Evolutionary conservation across 2,797 vertebrate species (phyloP).

Genomic region (Sternotherus odoratus): DNA sequence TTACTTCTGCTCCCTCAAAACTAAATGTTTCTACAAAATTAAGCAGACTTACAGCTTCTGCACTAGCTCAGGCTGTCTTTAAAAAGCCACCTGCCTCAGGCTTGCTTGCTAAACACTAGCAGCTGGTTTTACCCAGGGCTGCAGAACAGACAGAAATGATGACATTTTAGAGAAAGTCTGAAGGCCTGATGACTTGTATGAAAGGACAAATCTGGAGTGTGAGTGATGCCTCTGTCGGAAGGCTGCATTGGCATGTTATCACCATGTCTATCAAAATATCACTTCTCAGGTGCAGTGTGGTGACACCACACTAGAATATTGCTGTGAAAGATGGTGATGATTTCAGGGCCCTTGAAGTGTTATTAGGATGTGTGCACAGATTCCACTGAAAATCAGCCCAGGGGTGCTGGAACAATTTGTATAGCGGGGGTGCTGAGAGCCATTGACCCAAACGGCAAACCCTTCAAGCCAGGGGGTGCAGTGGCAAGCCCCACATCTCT

Average conservation of each 20-base stretch:
- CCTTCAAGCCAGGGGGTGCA: background rate
- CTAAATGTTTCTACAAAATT: background rate
- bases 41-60: background rate
- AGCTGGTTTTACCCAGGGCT: background rate
- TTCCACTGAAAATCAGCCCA: no score
- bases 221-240: accelerated
- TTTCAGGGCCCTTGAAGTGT: background rate
- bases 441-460: no score
- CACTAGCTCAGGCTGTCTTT: no score
- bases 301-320: background rate
- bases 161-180: background rate
- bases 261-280: background rate
- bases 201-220: background rate
- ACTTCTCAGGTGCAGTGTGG: background rate
- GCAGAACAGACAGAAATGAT: accelerated
- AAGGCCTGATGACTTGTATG: background rate
- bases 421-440: no score
- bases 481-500: no score
- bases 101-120: background rate
- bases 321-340: background rate
- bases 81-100: no score
- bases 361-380: background rate
- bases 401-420: no score
- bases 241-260: accelerated
- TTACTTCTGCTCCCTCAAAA: background rate